phyloP scores from a whole-genome alignment of 2,113 vertebrate genomes.

The Cinclus cinclus region DNA sequence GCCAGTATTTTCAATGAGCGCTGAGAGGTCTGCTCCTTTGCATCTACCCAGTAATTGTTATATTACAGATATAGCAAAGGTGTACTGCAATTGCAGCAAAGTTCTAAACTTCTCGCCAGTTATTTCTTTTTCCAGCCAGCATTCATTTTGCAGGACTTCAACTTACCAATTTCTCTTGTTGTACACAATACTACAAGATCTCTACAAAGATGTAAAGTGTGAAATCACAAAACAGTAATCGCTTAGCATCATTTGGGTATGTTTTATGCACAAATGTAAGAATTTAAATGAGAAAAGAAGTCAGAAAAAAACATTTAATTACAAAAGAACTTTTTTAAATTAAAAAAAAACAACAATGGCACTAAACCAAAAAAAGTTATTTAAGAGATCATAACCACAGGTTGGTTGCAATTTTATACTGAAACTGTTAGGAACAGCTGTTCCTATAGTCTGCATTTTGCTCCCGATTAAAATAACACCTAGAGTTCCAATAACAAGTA shows the following conservation, averaged over 20 bases:
- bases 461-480: slow-evolving; percentile 54
- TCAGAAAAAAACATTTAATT: slow-evolving; percentile 76
- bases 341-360: slow-evolving; percentile 71
- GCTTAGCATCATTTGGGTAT: neutral
- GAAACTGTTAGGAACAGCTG: slow-evolving; percentile 31
- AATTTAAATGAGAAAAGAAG: slow-evolving; percentile 49
- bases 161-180: neutral
- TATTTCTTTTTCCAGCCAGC: neutral
- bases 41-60: neutral
- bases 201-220: neutral
- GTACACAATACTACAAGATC: neutral
- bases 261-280: slow-evolving; percentile 3
- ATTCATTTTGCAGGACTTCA: neutral
- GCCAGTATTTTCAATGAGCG: neutral
- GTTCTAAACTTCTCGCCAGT: neutral
- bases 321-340: slow-evolving; percentile 73
- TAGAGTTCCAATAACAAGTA: slow-evolving; percentile 34
- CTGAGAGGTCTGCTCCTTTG: neutral
- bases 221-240: neutral
- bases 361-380: slow-evolving; percentile 69
- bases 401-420: slow-evolving; percentile 24
- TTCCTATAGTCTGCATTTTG: slow-evolving; percentile 46
- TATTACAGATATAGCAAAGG: neutral
- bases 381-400: slow-evolving; percentile 62
- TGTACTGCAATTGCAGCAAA: neutral